Base-by-base conservation (phyloP, 2,888 invertebrate species). In the Limnephilus lunatus region DNA sequence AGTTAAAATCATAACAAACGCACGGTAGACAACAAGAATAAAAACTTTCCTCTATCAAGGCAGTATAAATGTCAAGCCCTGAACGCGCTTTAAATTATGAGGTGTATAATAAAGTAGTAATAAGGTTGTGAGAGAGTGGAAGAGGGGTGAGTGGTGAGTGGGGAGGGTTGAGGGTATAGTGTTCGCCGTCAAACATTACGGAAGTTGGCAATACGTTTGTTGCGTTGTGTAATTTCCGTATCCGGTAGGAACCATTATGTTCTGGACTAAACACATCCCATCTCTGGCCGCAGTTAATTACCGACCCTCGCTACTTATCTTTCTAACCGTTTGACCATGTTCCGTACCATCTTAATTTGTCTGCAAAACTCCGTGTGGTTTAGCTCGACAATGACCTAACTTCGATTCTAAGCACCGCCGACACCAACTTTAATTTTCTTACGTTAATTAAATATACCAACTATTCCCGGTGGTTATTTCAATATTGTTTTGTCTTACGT, bases 151-250 rank as follows among this genome's bases (percentile, higher is more conserved):
- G n/a, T n/a, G 7, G 5, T 3, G 68, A 11, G 85, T 39, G 39
- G 39, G 7, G 39, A 39, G 5, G 39, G 85, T n/a, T 25, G 9
- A 68, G 25, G 68, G 30, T 44, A 48, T n/a, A 86, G 44, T 7
- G 85, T 85, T n/a, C 25, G 44, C 85, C 31, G 85, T 44, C 44
- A 86, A 86, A 44, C 86, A 86, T 39, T 86, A 39, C 35, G 44
- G 86, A 68, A 44, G 86, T 44, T 15, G 44, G 44, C 86, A 30
- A 86, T 86, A 86, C 44, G 86, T 44, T 48, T 44, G 86, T 44
- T 44, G 30, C 25, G 86, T 44, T 44, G 86, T n/a, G 86, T 86
- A 86, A 86, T 86, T 86, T 44, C 86, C 44, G 44, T 35, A 86
- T 86, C 86, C 86, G 44, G 39, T 86, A n/a, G 30, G 35, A 83